A percentile compares a stretch with the other conserved stretches of the same genome.
These are phyloP conservation scores for Catagonus wagneri DNA, from an alignment of 2,113 vertebrate species.

Conservation along the genomic window DNA sequence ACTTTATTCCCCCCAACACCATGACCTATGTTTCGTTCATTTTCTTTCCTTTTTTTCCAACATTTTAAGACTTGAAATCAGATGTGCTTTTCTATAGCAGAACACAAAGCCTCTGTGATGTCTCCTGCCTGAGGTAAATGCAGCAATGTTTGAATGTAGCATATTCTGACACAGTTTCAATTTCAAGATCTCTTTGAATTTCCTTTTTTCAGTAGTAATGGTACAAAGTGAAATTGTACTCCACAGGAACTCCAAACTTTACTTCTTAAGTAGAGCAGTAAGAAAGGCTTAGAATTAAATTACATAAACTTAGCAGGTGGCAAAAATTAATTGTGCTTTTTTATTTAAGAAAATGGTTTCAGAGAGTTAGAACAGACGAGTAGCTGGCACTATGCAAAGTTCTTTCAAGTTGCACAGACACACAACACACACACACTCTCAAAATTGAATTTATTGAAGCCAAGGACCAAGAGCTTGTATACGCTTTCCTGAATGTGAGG, in stretches of 20 bases:
- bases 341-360: not conserved
- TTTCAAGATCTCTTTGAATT: conserved; percentile 69
- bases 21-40: not conserved
- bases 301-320: not conserved
- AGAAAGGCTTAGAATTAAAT: conserved; percentile 43
- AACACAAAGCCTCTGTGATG: conserved; percentile 1
- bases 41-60: not conserved
- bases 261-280: conserved; percentile 55
- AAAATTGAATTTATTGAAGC: not conserved
- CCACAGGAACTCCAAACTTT: conserved; percentile 50
- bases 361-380: not conserved
- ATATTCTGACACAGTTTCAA: conserved; percentile 69
- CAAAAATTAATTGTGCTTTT: conserved; percentile 63
- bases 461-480: not conserved
- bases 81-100: not conserved
- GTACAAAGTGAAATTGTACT: conserved; percentile 65
- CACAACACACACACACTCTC: not conserved
- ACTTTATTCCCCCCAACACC: not conserved
- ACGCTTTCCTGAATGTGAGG: not conserved
- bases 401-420: not conserved
- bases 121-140: not conserved
- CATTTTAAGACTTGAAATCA: not conserved
- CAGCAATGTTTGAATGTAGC: conserved; percentile 34
- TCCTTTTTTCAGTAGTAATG: conserved; percentile 56
- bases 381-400: not conserved